Percentiles rank a stretch among this genome's conserved stretches.
Evolutionary conservation across 1,140 invertebrate species (phyloP).

Genomic region (Megalopta genalis): DNA sequence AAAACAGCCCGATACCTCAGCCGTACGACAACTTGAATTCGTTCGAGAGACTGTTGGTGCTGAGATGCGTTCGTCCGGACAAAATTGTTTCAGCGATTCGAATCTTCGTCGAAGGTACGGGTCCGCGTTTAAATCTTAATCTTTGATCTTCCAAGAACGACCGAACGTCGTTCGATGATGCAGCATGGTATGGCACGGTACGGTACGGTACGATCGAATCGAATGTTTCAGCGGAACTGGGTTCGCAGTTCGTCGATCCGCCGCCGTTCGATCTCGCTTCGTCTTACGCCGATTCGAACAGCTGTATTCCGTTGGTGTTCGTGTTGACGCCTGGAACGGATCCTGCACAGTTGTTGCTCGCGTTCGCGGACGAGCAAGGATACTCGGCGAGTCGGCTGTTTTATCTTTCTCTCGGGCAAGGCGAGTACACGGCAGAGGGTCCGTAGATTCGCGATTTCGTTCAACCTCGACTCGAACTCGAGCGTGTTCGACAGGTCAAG

Average conservation of each 20-base stretch:
- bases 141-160: too few relatives aligned
- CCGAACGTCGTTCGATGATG: too few relatives aligned
- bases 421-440: conserved; percentile 72
- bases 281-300: conserved; percentile 92
- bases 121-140: too few relatives aligned
- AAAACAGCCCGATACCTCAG: conserved; percentile 84
- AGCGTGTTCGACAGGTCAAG: conserved; percentile 83
- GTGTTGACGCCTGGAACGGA: conserved; percentile 95
- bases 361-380: conserved; percentile 95
- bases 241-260: conserved; percentile 90
- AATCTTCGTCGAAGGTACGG: conserved; percentile 85
- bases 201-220: conserved; percentile 11
- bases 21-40: conserved; percentile 84
- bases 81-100: conserved; percentile 93
- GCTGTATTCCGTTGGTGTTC: conserved; percentile 92
- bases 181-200: too few relatives aligned
- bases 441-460: too few relatives aligned
- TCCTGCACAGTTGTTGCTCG: conserved; percentile 90
- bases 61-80: conserved; percentile 92
- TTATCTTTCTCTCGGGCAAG: conserved; percentile 95
- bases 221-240: conserved; percentile 83
- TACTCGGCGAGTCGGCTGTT: conserved; percentile 90
- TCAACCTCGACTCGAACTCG: background rate
- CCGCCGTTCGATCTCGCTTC: conserved; percentile 93
- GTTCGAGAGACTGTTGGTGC: conserved; percentile 89